Percentiles rank a stretch among this genome's conserved stretches.
These are phyloP conservation scores for Sesia apiformis DNA, from an alignment of 2,888 invertebrate genomes.

Conservation along the genomic window DNA sequence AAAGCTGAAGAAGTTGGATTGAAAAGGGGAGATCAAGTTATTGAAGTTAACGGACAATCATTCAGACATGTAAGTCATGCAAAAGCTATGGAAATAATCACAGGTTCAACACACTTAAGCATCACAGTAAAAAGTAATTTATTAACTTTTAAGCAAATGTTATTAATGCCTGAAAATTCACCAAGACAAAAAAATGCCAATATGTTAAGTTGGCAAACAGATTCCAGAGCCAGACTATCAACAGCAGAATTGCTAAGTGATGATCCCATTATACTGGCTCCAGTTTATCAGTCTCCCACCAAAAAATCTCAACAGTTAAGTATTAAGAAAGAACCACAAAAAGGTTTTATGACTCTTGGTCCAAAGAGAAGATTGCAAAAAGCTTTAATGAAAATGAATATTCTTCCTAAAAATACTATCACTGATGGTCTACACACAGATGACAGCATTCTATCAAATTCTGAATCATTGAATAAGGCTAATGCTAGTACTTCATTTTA, in stretches of 20 bases:
- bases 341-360: constrained; percentile 92
- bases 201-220: constrained; percentile 78
- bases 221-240: constrained; percentile 84
- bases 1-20: constrained; percentile 97
- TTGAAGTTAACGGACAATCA: constrained; percentile 98
- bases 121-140: constrained; percentile 98
- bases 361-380: constrained; percentile 89
- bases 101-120: constrained; percentile 95
- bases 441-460: constrained; percentile 76
- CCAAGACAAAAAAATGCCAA: constrained; percentile 83
- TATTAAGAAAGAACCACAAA: constrained; percentile 78
- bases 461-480: constrained; percentile 70
- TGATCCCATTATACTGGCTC: constrained; percentile 58
- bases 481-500: constrained; percentile 75
- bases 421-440: constrained; percentile 79
- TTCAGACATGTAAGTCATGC: constrained; percentile 95
- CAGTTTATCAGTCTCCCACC: constrained; percentile 70
- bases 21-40: constrained; percentile 97
- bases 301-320: constrained; percentile 72
- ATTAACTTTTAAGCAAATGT: constrained; percentile 84
- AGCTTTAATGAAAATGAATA: constrained; percentile 91
- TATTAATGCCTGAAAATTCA: constrained; percentile 84
- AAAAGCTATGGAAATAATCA: constrained; percentile 93
- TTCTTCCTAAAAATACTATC: constrained; percentile 88
- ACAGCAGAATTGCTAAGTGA: constrained; percentile 81